phyloP scores from a whole-genome alignment of 2,888 invertebrate genomes.

The Erpobdella octoculata region DNA sequence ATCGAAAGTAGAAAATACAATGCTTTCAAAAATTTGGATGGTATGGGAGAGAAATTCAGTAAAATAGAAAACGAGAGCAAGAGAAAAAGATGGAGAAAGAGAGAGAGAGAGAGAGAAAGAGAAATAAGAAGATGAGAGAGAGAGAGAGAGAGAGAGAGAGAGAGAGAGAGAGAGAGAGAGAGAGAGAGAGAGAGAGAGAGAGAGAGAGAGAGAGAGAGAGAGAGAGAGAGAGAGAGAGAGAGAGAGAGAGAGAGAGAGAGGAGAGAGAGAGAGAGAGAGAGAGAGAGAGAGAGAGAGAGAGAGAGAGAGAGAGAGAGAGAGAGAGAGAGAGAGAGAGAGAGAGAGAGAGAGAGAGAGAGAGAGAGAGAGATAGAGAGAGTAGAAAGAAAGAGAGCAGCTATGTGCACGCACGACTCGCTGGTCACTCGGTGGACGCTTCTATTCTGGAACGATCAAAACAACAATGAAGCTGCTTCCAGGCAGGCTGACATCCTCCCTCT shows the following conservation, averaged over 20 bases:
- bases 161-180: neutral
- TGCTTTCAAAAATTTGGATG: too few species aligned
- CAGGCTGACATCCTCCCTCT: too few species aligned
- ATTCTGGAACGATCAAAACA: neutral
- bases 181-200: neutral
- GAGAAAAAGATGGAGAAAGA: conserved; percentile 14
- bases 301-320: conserved; percentile 10
- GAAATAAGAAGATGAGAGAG: neutral
- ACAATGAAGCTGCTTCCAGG: neutral
- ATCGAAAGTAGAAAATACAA: too few species aligned
- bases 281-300: conserved; percentile 12
- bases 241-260: neutral
- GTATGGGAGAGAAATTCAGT: neutral
- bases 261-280: conserved; percentile 11
- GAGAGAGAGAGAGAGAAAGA: conserved; percentile 2
- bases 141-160: neutral
- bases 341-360: neutral
- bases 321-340: neutral
- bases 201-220: neutral
- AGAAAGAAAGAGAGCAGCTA: neutral
- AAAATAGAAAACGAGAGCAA: neutral
- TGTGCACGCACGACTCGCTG: neutral
- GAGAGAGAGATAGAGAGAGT: neutral
- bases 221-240: neutral
- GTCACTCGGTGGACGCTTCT: neutral